Percentiles rank a stretch among this genome's conserved stretches.
Evolutionary conservation across 2,888 invertebrate species (phyloP).

Genomic region (Pristionchus exspectatus): DNA sequence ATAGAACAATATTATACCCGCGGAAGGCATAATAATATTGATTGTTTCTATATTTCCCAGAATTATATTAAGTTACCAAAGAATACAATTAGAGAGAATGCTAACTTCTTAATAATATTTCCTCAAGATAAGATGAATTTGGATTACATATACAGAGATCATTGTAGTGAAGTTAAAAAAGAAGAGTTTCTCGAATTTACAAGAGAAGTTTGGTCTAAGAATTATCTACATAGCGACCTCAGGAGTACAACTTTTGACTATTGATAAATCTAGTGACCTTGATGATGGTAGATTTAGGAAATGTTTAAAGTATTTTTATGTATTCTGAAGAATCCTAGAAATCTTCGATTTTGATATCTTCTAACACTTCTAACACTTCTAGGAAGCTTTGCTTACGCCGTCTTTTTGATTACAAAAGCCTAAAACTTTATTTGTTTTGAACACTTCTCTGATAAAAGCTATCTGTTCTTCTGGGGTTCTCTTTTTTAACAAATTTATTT

Average conservation of each 20-base stretch:
- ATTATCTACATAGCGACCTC: no score
- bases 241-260: constrained; percentile 60
- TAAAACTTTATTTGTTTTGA: no score
- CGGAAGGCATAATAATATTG: constrained; percentile 62
- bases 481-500: no score
- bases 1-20: constrained; percentile 66
- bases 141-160: constrained; percentile 64
- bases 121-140: neutral
- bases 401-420: no score
- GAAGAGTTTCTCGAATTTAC: constrained; percentile 56
- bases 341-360: no score
- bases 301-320: constrained; percentile 57
- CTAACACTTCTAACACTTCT: no score
- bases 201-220: no score
- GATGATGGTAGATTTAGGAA: constrained; percentile 61
- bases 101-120: constrained; percentile 57
- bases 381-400: no score
- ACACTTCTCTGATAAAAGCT: no score
- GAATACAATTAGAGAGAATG: constrained; percentile 68
- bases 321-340: neutral
- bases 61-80: constrained; percentile 68
- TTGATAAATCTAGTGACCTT: constrained; percentile 60
- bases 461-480: no score
- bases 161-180: constrained; percentile 60
- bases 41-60: constrained; percentile 67